Base-by-base conservation (phyloP, 2,113 vertebrate species). In the Coturnix japonica region DNA sequence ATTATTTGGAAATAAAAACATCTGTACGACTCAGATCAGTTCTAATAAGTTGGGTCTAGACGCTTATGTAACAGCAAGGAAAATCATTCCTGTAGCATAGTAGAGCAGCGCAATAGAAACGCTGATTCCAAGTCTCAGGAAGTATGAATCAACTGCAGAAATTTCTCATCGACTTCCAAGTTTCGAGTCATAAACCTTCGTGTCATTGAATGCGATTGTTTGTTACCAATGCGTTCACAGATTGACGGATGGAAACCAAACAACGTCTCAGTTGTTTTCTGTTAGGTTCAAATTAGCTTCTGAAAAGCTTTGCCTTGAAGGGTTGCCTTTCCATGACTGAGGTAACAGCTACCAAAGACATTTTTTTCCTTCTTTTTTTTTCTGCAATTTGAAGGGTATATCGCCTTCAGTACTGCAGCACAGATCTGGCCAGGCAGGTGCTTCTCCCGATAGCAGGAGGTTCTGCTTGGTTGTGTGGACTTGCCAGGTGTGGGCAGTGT, bases 121-220 rank as follows among this genome's bases (percentile, higher is more conserved):
- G 49, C 59, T 91, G 21, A 85, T 81, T 91, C 67, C n/a, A 63
- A 39, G 18, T 56, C 74, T 95, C 88, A 95, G 97, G 97, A 97
- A 97, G 89, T 91, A 95, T 97, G 94, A 97, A 97, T 97, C 95
- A 96, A 94, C 96, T 94, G 79, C 81, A 97, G 95, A 95, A 95
- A 76, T 93, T 94, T 96, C 92, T 97, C 85, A 81, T 75, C 44
- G 23, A 30, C 51, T 95, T 96, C 90, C 89, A 91, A 85, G 79
- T 77, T 66, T 61, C 83, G 0, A 95, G 91, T 88, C 89, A 77
- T 96, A 94, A 54, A 81, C 90, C 47, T 46, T 96, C 81, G 66
- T 96, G 81, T 87, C 90, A 84, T 95, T 96, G 81, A 71, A 81
- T 7, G 8, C 85, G 93, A 95, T 89, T 90, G 85, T 91, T 95